These are phyloP conservation scores for Lacerta bilineata DNA, from an alignment of 2,797 vertebrate species.

Conservation along the genomic window DNA sequence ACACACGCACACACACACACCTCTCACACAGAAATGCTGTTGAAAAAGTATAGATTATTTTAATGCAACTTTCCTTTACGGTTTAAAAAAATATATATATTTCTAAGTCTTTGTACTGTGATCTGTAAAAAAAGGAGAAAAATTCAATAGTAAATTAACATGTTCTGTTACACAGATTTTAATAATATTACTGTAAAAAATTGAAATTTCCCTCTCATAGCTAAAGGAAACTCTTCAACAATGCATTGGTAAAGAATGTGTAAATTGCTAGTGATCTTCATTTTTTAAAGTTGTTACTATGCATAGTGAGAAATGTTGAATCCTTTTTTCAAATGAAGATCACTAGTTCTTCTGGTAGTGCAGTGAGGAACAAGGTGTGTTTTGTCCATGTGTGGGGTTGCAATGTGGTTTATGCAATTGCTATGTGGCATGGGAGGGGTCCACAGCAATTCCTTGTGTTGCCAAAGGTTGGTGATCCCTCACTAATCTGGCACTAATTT, in stretches of 20 bases:
- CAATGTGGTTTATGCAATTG: no score
- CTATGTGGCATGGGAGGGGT: no score
- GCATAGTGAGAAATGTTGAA: constrained; percentile 24
- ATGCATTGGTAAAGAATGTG: constrained; percentile 49
- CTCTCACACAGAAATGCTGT: constrained; percentile 29
- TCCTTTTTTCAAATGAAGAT: constrained; percentile 38
- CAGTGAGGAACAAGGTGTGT: no score
- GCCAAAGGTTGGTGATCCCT: no score
- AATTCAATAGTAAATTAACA: constrained; percentile 53
- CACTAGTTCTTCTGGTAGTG: no score
- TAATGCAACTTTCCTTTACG: constrained; percentile 19
- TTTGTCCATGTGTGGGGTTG: no score
- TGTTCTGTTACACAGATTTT: constrained; percentile 17
- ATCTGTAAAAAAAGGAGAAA: constrained; percentile 8
- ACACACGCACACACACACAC: no score
- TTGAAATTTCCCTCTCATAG: neutral
- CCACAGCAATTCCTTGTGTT: no score
- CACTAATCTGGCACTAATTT: no score
- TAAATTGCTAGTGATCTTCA: constrained; percentile 14
- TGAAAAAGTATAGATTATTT: constrained; percentile 30
- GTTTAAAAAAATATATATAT: constrained; percentile 45
- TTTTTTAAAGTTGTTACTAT: no score
- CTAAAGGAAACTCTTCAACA: constrained; percentile 42
- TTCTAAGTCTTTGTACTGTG: neutral
- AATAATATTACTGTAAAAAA: neutral